A percentile compares a stretch with the other conserved stretches of the same genome.
Evolutionary conservation across 2,797 vertebrate genomes (phyloP).

Genomic region (Gorsachius magnificus): DNA sequence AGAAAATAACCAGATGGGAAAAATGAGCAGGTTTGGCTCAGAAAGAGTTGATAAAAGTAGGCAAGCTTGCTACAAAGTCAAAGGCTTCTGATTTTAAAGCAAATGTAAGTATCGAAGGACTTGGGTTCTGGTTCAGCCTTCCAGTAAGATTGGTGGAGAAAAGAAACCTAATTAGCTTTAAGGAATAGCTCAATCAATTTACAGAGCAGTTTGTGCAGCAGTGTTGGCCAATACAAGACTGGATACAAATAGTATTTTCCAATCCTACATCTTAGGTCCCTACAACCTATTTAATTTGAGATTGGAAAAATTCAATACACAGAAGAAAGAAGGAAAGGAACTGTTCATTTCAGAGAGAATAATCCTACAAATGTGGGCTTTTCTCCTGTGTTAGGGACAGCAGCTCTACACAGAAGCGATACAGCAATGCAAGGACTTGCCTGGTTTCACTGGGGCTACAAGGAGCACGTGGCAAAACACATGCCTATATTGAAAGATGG

Average conservation of each 20-base stretch:
- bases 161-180: neutral
- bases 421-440: accelerated
- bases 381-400: too few species aligned
- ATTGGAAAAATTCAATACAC: neutral
- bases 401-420: neutral
- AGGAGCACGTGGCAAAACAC: neutral
- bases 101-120: neutral
- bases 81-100: neutral
- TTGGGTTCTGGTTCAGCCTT: neutral
- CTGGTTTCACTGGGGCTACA: neutral
- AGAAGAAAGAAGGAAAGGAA: neutral
- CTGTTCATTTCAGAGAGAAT: neutral
- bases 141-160: neutral
- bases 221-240: accelerated
- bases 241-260: neutral
- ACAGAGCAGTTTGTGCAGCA: too few species aligned
- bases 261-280: neutral
- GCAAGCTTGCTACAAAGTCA: neutral
- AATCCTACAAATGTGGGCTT: too few species aligned
- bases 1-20: neutral
- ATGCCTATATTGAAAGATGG: accelerated
- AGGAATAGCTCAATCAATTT: neutral
- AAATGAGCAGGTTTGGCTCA: neutral
- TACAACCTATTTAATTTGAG: neutral
- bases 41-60: neutral